A percentile compares a stretch with the other conserved stretches of the same genome.
These are phyloP conservation scores for Drosophila greeni DNA, from an alignment of 2,888 invertebrate genomes.

Conservation along the genomic window DNA sequence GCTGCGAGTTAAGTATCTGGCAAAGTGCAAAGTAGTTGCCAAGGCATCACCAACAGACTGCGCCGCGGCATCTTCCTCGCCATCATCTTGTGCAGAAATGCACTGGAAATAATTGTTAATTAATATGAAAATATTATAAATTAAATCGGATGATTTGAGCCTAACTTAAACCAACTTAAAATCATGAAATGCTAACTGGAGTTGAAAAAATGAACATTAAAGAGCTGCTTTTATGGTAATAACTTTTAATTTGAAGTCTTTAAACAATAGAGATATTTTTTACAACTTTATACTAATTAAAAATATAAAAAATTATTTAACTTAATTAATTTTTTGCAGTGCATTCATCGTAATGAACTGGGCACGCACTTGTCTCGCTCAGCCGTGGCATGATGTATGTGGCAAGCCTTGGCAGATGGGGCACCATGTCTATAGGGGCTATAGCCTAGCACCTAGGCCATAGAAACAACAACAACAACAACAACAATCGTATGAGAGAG, in stretches of 20 bases:
- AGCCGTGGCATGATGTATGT: slow-evolving; percentile 77
- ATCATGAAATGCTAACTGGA: neutral
- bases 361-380: slow-evolving; percentile 76
- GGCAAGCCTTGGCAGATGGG: slow-evolving; percentile 32
- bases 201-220: neutral
- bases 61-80: slow-evolving; percentile 33
- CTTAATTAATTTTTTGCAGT: neutral
- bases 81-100: slow-evolving; percentile 14
- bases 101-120: neutral
- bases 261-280: neutral
- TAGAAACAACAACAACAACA: slow-evolving; percentile 13
- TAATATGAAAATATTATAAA: too few relatives aligned
- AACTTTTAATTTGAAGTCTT: neutral
- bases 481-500: slow-evolving; percentile 17
- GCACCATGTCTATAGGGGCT: slow-evolving; percentile 37
- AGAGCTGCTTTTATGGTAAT: neutral
- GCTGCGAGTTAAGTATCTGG: slow-evolving; percentile 78
- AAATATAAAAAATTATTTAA: neutral
- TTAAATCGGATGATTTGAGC: too few relatives aligned
- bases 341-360: slow-evolving; percentile 74
- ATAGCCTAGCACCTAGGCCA: slow-evolving; percentile 23
- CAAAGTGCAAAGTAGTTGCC: slow-evolving; percentile 78
- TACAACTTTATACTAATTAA: neutral
- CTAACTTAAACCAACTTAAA: neutral
- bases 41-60: slow-evolving; percentile 49